A percentile compares a stretch with the other conserved stretches of the same genome.
phyloP scores from a whole-genome alignment of 2,888 invertebrate genomes.

The Cerastis rubricosa region DNA sequence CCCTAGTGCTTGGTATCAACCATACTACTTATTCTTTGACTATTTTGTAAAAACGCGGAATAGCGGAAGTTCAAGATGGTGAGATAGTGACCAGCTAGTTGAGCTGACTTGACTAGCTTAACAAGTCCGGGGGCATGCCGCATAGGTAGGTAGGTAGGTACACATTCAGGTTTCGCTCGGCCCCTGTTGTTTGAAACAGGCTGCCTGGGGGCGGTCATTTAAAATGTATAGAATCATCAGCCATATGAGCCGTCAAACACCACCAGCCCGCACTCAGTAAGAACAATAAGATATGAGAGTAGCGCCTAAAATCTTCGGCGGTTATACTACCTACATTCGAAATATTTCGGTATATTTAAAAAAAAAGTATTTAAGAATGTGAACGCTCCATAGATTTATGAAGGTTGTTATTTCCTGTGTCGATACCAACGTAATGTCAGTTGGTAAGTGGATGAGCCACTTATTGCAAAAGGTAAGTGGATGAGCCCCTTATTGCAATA shows the following conservation, averaged over 20 bases:
- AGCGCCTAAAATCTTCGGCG: neutral
- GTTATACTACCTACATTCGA: neutral
- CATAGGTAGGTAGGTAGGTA: neutral
- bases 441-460: neutral
- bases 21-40: neutral
- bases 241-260: slow-evolving; percentile 12
- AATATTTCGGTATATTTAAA: neutral
- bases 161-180: slow-evolving; percentile 26
- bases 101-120: slow-evolving; percentile 25
- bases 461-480: neutral
- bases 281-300: neutral
- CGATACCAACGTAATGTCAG: neutral
- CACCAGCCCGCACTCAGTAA: neutral
- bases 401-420: neutral
- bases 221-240: slow-evolving; percentile 33
- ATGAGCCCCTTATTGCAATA: neutral
- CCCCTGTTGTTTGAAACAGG: slow-evolving; percentile 20
- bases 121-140: neutral
- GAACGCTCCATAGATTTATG: neutral
- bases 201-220: slow-evolving; percentile 25
- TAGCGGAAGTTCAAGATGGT: slow-evolving; percentile 21
- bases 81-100: slow-evolving; percentile 39
- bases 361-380: neutral
- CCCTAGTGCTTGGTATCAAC: neutral
- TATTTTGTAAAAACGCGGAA: slow-evolving; percentile 8